Percentiles rank a stretch among this genome's conserved stretches.
phyloP scores from a whole-genome alignment of 2,797 vertebrate species.

The Enteromius treurensis region DNA sequence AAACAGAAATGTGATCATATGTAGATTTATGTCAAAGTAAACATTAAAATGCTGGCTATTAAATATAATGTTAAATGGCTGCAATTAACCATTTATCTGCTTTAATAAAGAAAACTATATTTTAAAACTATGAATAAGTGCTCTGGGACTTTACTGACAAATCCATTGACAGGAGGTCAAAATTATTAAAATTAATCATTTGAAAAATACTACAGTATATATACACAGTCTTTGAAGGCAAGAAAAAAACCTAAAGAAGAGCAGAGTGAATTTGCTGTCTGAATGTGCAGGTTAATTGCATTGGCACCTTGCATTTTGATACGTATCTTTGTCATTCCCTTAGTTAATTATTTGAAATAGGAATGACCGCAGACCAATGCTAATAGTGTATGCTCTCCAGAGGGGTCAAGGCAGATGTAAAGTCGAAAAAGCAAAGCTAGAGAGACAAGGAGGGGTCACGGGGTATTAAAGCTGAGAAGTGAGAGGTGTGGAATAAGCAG shows the following conservation, averaged over 20 bases:
- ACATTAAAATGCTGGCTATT: neutral
- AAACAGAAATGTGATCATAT: neutral
- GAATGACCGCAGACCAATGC: constrained; percentile 8
- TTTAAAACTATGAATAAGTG: neutral
- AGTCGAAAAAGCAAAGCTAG: constrained; percentile 13
- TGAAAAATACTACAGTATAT: neutral
- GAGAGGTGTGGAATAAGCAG: constrained; percentile 35
- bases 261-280: neutral
- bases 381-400: constrained; percentile 23
- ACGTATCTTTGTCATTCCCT: constrained; percentile 16
- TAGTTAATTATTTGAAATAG: constrained; percentile 33
- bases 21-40: neutral
- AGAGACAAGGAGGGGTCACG: neutral
- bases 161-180: neutral
- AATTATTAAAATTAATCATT: neutral
- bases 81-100: neutral
- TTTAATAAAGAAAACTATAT: neutral
- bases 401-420: constrained; percentile 38
- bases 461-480: constrained; percentile 20
- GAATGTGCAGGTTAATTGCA: constrained; percentile 35
- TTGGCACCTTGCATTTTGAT: constrained; percentile 23
- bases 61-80: neutral
- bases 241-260: neutral
- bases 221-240: neutral
- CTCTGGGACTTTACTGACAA: neutral